Conservation (phyloP, 1,140 invertebrate species). For the Trissolcus basalis region DNA sequence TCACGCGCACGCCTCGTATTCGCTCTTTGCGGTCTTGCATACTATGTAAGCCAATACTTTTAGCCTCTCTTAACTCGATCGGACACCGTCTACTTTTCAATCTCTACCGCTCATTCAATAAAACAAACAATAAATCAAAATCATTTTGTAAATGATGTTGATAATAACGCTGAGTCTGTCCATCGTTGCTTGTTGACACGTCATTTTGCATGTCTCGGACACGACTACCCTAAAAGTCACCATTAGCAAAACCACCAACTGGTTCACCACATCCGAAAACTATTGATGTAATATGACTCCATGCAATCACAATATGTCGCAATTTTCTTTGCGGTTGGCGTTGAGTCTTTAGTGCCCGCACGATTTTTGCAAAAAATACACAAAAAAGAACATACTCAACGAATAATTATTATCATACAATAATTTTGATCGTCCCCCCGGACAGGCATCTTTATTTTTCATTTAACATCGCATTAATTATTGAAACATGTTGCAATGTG, state of each 20-base stretch:
- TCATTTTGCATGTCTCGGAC: slow-evolving; percentile 71
- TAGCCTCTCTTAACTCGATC: slow-evolving; percentile 31
- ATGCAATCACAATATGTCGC: slow-evolving; percentile 32
- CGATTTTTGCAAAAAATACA: too few species aligned
- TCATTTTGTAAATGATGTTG: too few species aligned
- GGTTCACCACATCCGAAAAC: slow-evolving; percentile 69
- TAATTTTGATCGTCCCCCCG: too few species aligned
- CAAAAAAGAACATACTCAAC: too few species aligned
- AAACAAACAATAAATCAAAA: too few species aligned
- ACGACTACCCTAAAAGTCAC: slow-evolving; percentile 48
- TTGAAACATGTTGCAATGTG: slow-evolving; percentile 24
- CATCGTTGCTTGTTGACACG: slow-evolving; percentile 68
- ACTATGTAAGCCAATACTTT: slow-evolving; percentile 44
- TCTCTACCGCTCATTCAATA: too few species aligned
- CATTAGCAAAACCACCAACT: slow-evolving; percentile 58
- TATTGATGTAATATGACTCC: slow-evolving; percentile 74
- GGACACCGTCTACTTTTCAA: too few species aligned
- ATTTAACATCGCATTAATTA: neutral
- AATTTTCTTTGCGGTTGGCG: neutral
- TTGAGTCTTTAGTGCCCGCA: neutral
- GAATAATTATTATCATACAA: too few species aligned
- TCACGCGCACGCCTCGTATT: slow-evolving; percentile 44
- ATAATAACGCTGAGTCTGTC: too few species aligned
- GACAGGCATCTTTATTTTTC: too few species aligned
- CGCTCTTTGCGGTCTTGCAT: slow-evolving; percentile 38